A percentile compares a stretch with the other conserved stretches of the same genome.
These are phyloP conservation scores for Branchipolynoe longqiensis DNA, from an alignment of 2,888 invertebrate species.

Conservation along the genomic window DNA sequence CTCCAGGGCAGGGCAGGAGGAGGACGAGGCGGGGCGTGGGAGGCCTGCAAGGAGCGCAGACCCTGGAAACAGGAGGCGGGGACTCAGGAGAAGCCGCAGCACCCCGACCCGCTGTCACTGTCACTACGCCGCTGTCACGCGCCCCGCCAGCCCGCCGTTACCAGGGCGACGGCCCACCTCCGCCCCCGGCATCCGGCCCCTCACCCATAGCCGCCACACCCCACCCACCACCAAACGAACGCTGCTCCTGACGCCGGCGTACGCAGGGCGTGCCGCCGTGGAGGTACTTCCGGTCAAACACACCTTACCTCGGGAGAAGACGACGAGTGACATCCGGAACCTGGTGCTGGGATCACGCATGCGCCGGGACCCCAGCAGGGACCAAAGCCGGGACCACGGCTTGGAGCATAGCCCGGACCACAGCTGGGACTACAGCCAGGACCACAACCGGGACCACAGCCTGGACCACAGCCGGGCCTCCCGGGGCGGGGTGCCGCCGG, in stretches of 20 bases:
- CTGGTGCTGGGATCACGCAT: neutral
- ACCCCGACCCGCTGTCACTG: too few relatives aligned
- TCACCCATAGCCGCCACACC: conserved; percentile 6
- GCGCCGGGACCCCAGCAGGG: neutral
- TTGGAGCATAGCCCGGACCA: neutral
- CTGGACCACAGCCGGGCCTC: neutral
- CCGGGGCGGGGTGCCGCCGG: neutral
- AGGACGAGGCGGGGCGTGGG: neutral
- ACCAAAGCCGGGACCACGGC: neutral
- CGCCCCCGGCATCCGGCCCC: conserved; percentile 1
- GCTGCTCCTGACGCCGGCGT: neutral
- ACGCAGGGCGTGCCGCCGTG: neutral
- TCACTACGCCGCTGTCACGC: neutral
- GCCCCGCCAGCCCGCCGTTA: neutral
- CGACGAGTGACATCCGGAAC: conserved; percentile 13
- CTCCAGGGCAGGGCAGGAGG: neutral
- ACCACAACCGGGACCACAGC: neutral
- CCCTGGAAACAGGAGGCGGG: too few relatives aligned
- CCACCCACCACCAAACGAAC: neutral
- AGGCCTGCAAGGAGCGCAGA: too few relatives aligned
- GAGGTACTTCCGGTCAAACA: conserved; percentile 15
- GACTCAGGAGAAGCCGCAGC: neutral
- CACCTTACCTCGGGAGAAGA: neutral
- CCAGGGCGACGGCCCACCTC: neutral
- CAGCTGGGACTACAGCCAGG: neutral